Percentiles rank a stretch among this genome's conserved stretches.
phyloP scores from a whole-genome alignment of 2,888 invertebrate genomes.

The Andricus curvator region DNA sequence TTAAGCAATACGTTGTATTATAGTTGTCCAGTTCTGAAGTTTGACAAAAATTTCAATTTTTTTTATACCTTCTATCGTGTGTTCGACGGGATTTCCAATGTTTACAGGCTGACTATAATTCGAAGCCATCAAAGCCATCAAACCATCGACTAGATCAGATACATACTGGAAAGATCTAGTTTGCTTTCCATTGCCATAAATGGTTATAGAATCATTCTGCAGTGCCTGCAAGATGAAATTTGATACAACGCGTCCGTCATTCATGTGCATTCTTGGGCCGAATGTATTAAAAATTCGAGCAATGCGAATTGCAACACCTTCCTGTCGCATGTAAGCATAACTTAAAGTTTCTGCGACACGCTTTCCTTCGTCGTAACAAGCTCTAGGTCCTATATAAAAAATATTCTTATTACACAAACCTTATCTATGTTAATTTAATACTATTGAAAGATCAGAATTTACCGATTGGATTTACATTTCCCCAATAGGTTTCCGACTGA shows the following conservation, averaged over 20 bases:
- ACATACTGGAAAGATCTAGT: conserved; percentile 99
- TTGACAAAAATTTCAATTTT: neutral
- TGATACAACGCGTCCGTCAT: conserved; percentile 98
- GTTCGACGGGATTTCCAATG: conserved; percentile 98
- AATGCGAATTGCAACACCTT: conserved; percentile 95
- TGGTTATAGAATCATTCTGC: conserved; percentile 95
- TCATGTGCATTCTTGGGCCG: conserved; percentile 99
- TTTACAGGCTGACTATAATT: conserved; percentile 97
- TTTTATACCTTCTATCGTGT: conserved; percentile 90
- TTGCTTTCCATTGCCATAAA: conserved; percentile 92
- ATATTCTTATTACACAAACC: neutral
- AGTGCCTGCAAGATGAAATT: conserved; percentile 99
- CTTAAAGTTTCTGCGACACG: conserved; percentile 97
- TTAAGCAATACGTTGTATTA: too few species aligned
- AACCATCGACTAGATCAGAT: conserved; percentile 96
- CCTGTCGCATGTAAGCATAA: conserved; percentile 98
- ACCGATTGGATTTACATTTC: conserved; percentile 99
- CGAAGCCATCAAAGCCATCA: conserved; percentile 94
- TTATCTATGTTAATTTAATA: neutral
- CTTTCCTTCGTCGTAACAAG: conserved; percentile 99
- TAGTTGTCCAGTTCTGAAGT: too few species aligned
- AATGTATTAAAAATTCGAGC: conserved; percentile 99
- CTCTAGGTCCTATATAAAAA: conserved; percentile 86
- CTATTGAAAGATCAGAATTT: conserved; percentile 57
- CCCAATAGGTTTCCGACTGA: conserved; percentile 99